These are phyloP conservation scores for Tachysurus vachellii DNA, from an alignment of 2,113 vertebrate species.

Conservation along the genomic window DNA sequence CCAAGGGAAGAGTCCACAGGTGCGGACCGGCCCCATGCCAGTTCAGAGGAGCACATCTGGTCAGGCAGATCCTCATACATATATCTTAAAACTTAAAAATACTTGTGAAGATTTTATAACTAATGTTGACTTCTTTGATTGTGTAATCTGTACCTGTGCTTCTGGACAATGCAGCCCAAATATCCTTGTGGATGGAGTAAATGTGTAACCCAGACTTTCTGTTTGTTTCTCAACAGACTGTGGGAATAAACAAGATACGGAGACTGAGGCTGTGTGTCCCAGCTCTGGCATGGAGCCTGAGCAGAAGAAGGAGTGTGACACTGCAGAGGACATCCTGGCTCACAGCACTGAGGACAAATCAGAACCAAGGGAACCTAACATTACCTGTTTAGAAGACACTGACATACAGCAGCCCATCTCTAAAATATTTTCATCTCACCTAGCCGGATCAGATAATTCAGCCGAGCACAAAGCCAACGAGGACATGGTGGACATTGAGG, in stretches of 20 bases:
- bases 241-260: conserved; percentile 69
- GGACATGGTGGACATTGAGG: conserved; percentile 59
- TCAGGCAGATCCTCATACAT: conserved; percentile 24
- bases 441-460: conserved; percentile 45
- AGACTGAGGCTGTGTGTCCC: conserved; percentile 34
- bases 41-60: conserved; percentile 64
- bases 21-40: conserved; percentile 75
- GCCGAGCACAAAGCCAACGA: not conserved
- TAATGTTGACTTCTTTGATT: not conserved
- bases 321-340: conserved; percentile 64
- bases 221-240: conserved; percentile 68
- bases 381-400: conserved; percentile 91
- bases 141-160: not conserved
- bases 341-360: conserved; percentile 78
- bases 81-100: not conserved
- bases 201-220: not conserved
- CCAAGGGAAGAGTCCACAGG: conserved; percentile 84
- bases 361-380: conserved; percentile 80
- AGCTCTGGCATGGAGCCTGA: conserved; percentile 61
- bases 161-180: not conserved
- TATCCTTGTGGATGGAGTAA: not conserved
- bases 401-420: conserved; percentile 74
- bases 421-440: conserved; percentile 34
- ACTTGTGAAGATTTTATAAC: not conserved
- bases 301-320: conserved; percentile 61